Evolutionary conservation across 2,888 invertebrate genomes (phyloP), one percentile per base, ranked within the genome.

Genomic region (Apamea sordens): DNA sequence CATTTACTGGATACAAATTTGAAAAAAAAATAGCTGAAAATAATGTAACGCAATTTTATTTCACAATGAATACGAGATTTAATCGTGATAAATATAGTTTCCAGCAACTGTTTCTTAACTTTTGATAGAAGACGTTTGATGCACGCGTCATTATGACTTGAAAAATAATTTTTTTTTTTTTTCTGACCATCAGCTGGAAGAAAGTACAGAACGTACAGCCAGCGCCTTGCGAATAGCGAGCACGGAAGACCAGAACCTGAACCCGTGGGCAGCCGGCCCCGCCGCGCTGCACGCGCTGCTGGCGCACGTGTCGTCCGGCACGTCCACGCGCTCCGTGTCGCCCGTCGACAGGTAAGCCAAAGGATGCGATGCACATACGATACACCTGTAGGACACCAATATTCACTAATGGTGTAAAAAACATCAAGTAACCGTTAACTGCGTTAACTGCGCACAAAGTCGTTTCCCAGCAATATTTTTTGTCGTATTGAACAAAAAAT

Each of bases 261-360:
- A 93, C 91, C 92, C 94, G 76, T 95, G 96, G 95, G 93, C 90
- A 11, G 92, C 90, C 47, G 88, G 92, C 28, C 92, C 94, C 72
- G 91, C 92, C 50, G 94, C 94, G 11, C 91, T 95, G 4, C 92
- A 94, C 67, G 94, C 95, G n/a, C 88, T 96, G 65, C 91, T 96
- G 32, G 96, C 97, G 84, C 97, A 95, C 91, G 96, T 97, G 76
- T 97, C 97, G 70, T 97, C 97, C 4, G 97, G 97, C 67, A 97
- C 97, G 77, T 97, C 97, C 86, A 97, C 97, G 21, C 93, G 97
- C 86, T 97, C 97, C 81, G 97, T 97, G 71, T 98, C 98, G 10
- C 98, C 98, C 2, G 97, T 97, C 1, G 98, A 98, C 89, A 94
- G 94, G 96, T 95, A 44, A 53, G n/a, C 11, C 24, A 10, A 0